A percentile compares a stretch with the other conserved stretches of the same genome.
phyloP scores from a whole-genome alignment of 2,113 vertebrate species.

The Erpornis zantholeuca region DNA sequence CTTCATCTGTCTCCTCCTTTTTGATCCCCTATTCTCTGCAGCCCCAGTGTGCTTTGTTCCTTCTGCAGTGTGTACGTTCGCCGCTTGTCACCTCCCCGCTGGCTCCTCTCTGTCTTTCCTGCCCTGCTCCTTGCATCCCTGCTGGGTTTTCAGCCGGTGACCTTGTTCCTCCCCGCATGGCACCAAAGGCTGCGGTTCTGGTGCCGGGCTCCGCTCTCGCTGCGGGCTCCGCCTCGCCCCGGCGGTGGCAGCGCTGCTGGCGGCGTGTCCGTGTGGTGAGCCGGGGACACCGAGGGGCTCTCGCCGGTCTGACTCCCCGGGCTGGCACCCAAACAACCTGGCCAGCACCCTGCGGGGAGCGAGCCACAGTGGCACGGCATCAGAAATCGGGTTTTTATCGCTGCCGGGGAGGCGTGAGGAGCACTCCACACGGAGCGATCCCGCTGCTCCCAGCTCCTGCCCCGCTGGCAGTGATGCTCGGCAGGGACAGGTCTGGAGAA shows the following conservation, averaged over 20 bases:
- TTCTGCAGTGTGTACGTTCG: not conserved
- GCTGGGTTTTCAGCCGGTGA: not conserved
- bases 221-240: not conserved
- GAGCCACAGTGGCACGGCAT: not conserved
- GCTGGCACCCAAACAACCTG: not conserved
- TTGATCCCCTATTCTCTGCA: not conserved
- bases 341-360: not conserved
- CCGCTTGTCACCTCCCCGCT: not conserved
- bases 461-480: not conserved
- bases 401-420: not conserved
- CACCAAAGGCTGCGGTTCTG: not conserved
- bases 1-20: not conserved
- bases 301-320: not conserved
- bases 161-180: not conserved
- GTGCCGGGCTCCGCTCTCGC: not conserved
- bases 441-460: not conserved
- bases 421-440: not conserved
- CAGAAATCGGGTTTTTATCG: not conserved
- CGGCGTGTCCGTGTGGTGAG: fast-evolving
- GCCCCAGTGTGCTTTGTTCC: not conserved
- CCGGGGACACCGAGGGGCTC: not conserved
- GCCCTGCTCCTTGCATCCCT: not conserved
- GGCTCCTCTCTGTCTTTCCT: not conserved
- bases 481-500: not conserved
- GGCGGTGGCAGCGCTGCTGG: not conserved